These are phyloP conservation scores for Tragulus kanchil DNA, from an alignment of 2,113 vertebrate genomes.

Conservation along the genomic window DNA sequence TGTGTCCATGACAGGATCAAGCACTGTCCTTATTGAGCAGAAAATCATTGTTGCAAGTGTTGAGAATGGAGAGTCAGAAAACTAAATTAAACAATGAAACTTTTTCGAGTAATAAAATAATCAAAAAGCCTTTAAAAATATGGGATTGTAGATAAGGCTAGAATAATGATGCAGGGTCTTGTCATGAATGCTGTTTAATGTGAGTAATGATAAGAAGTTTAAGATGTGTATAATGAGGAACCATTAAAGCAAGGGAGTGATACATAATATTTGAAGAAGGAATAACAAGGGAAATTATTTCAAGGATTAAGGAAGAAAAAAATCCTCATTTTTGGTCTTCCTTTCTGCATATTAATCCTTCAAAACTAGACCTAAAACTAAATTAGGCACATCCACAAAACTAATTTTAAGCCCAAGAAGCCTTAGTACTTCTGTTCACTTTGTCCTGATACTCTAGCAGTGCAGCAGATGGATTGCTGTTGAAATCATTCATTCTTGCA, in stretches of 20 bases:
- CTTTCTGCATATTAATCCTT: constrained; percentile 52
- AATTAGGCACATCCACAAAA: constrained; percentile 15
- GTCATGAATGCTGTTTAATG: neutral
- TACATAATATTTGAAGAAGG: neutral
- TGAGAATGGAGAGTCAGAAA: neutral
- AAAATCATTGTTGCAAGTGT: neutral
- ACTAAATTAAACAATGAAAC: neutral
- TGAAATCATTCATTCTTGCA: neutral
- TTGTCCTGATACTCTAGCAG: neutral
- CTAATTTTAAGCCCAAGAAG: constrained; percentile 22
- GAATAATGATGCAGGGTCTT: neutral
- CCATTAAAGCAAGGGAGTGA: neutral
- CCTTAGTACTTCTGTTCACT: neutral
- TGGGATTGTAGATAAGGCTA: neutral
- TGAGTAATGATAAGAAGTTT: neutral
- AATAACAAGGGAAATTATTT: constrained; percentile 26
- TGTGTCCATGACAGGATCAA: neutral
- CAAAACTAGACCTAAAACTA: constrained; percentile 26
- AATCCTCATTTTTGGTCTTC: neutral
- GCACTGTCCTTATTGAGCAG: neutral
- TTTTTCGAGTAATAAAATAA: neutral
- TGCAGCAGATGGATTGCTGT: neutral
- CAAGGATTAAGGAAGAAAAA: neutral
- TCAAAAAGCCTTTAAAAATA: neutral
- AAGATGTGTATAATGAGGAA: neutral